Conservation (phyloP, 1,140 invertebrate genomes). For the Cotesia typhae region DNA sequence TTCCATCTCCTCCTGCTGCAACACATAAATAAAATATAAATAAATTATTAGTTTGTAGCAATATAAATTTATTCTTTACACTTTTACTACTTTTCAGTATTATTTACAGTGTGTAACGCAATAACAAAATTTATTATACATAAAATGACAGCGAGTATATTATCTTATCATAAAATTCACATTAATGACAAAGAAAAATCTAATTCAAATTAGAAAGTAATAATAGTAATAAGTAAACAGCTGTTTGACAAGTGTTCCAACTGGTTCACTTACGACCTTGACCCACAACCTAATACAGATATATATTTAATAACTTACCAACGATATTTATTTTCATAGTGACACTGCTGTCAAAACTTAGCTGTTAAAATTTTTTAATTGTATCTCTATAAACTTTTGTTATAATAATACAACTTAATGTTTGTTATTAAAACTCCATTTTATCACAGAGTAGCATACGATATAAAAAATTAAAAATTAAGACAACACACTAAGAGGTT, state of each 20-base stretch:
- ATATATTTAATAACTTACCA: slow-evolving; percentile 20
- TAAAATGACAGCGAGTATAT: too few species aligned
- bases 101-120: too few species aligned
- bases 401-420: too few species aligned
- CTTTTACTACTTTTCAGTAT: too few species aligned
- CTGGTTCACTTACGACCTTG: slow-evolving; percentile 57
- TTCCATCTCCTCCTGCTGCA: slow-evolving; percentile 73
- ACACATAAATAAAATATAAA: slow-evolving; percentile 43
- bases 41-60: neutral
- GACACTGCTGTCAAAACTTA: slow-evolving; percentile 27
- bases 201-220: slow-evolving; percentile 6
- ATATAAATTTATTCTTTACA: too few species aligned
- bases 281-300: slow-evolving; percentile 56
- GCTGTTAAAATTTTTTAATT: neutral
- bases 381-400: neutral
- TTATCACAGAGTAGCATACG: too few species aligned
- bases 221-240: slow-evolving; percentile 56
- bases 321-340: slow-evolving; percentile 48
- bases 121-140: too few species aligned
- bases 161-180: too few species aligned
- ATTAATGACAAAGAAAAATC: too few species aligned
- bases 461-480: too few species aligned
- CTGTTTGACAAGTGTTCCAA: slow-evolving; percentile 60
- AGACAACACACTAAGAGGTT: neutral
- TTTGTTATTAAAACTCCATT: too few species aligned